These are phyloP conservation scores for Oscheius myriophilus DNA, from an alignment of 2,888 invertebrate genomes.

Conservation along the genomic window DNA sequence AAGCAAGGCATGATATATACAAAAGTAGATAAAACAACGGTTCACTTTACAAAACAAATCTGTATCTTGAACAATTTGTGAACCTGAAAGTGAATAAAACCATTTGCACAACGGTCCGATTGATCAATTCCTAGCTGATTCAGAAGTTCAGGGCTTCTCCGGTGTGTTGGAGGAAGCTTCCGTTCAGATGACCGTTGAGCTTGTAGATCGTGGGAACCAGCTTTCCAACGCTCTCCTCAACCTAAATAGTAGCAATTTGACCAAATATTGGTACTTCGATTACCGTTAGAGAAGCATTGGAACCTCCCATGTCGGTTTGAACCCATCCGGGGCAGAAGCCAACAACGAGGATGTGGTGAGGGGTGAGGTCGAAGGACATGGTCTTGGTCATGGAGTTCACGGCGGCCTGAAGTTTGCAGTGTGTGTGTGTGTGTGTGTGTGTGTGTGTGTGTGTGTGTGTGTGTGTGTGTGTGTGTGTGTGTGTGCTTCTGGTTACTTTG, in stretches of 20 bases:
- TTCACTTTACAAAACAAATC: no score
- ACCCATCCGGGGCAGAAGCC: conserved; percentile 28
- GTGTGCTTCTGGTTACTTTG: no score
- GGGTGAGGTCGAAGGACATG: conserved; percentile 10
- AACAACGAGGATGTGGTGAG: conserved; percentile 10
- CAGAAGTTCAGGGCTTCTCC: conserved; percentile 7
- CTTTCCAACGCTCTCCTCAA: conserved; percentile 24
- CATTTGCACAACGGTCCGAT: no score
- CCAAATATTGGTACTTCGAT: no score
- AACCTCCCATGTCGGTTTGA: conserved; percentile 22
- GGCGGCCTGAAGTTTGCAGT: conserved; percentile 23
- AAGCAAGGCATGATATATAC: no score
- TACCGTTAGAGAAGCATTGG: conserved; percentile 15
- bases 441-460: conserved; percentile 11
- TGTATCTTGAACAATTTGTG: no score
- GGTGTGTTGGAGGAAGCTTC: conserved; percentile 19
- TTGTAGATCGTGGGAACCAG: conserved; percentile 23
- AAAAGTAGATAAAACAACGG: no score
- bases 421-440: no score
- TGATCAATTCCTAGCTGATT: neutral
- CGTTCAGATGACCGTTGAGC: conserved; percentile 17
- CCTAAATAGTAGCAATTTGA: no score
- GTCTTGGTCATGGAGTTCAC: conserved; percentile 21
- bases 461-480: neutral
- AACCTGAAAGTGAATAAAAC: no score